These are phyloP conservation scores for Mesoclemmys tuberculata DNA, from an alignment of 2,113 vertebrate species.

Conservation along the genomic window DNA sequence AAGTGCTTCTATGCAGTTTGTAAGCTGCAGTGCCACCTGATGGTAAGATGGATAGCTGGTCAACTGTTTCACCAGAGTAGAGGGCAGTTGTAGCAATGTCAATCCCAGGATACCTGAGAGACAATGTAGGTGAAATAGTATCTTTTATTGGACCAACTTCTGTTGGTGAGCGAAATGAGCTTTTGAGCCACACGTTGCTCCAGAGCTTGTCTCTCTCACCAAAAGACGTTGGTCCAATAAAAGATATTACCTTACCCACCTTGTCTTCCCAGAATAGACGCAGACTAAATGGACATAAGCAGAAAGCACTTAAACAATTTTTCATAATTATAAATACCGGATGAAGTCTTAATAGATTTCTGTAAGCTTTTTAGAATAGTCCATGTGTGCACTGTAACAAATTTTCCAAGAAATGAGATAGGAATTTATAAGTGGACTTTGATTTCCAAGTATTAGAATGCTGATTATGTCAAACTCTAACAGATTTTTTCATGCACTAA, in stretches of 20 bases:
- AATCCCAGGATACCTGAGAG: background rate
- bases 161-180: background rate
- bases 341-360: background rate
- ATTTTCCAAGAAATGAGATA: background rate
- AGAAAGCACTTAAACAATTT: background rate
- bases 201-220: background rate
- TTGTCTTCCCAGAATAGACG: background rate
- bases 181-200: background rate
- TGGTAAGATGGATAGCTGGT: background rate
- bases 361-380: background rate
- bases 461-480: background rate
- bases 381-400: background rate
- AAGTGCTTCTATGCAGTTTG: background rate
- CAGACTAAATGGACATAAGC: background rate
- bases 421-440: background rate
- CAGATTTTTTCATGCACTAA: background rate
- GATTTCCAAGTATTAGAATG: background rate
- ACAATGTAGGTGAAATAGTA: background rate
- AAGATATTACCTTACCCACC: background rate
- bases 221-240: background rate
- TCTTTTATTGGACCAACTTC: background rate
- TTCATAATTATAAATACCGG: background rate
- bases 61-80: background rate
- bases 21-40: constrained; percentile 42
- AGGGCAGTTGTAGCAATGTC: background rate